These are phyloP conservation scores for Cheilinus undulatus DNA, from an alignment of 2,113 vertebrate genomes.

Conservation along the genomic window DNA sequence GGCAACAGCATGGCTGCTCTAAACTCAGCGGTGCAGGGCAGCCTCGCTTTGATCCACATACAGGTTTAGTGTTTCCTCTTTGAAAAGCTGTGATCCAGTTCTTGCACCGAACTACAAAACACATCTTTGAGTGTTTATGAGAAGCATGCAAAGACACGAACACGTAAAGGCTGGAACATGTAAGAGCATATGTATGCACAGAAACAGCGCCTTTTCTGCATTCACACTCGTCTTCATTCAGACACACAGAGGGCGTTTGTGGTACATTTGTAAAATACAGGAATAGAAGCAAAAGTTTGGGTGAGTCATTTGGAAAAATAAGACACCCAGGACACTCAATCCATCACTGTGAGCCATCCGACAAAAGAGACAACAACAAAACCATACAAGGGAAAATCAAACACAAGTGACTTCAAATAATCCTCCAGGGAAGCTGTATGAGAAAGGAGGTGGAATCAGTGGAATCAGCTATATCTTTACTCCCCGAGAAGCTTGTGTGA, in stretches of 20 bases:
- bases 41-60: conserved; percentile 52
- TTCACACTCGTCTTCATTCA: neutral
- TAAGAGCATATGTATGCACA: neutral
- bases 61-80: conserved; percentile 54
- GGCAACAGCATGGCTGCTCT: conserved; percentile 41
- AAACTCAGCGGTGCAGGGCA: conserved; percentile 43
- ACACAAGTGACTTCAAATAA: conserved; percentile 56
- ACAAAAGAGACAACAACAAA: conserved; percentile 54
- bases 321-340: conserved; percentile 42
- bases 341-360: conserved; percentile 43
- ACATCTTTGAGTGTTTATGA: conserved; percentile 23
- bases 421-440: conserved; percentile 36
- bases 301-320: conserved; percentile 36
- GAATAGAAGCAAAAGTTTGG: conserved; percentile 34
- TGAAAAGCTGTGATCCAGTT: conserved; percentile 56
- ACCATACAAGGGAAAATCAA: conserved; percentile 59
- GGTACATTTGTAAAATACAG: conserved; percentile 12
- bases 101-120: conserved; percentile 18
- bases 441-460: conserved; percentile 46
- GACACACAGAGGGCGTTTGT: neutral
- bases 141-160: neutral
- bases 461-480: conserved; percentile 43
- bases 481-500: conserved; percentile 44
- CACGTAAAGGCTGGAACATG: conserved; percentile 17
- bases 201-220: neutral